These are phyloP conservation scores for Tachyglossus aculeatus DNA, from an alignment of 2,797 vertebrate genomes.

Conservation along the genomic window DNA sequence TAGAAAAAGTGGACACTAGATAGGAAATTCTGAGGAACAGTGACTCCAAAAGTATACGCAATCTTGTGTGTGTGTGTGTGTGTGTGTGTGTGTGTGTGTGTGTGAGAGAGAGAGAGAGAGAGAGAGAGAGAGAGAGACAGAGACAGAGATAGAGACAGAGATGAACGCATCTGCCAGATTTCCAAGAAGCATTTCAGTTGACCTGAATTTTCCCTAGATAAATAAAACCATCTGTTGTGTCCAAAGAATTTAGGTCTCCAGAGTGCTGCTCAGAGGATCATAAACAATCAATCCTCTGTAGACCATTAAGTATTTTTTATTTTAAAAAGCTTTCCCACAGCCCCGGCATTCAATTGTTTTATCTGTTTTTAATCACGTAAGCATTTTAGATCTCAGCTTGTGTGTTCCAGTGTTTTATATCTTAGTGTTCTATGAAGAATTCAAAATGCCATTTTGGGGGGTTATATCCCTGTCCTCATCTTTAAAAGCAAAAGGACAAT, in stretches of 20 bases:
- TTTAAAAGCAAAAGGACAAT: too few relatives aligned
- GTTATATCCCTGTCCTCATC: background rate
- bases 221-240: constrained; percentile 75
- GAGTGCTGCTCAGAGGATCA: constrained; percentile 66
- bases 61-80: background rate
- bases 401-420: constrained; percentile 51
- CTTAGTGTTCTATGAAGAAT: constrained; percentile 40
- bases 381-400: constrained; percentile 39
- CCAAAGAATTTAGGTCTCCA: constrained; percentile 70
- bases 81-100: constrained; percentile 18
- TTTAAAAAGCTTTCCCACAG: constrained; percentile 70
- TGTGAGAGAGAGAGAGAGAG: constrained; percentile 6
- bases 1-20: too few relatives aligned
- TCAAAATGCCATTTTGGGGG: constrained; percentile 9
- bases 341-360: constrained; percentile 58
- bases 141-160: constrained; percentile 28
- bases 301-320: constrained; percentile 58
- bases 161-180: too few relatives aligned
- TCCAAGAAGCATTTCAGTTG: constrained; percentile 60
- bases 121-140: background rate
- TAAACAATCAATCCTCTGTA: constrained; percentile 65
- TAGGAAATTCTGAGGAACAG: too few relatives aligned
- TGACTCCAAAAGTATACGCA: background rate
- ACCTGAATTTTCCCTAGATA: constrained; percentile 68
- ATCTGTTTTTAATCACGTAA: constrained; percentile 64